Evolutionary conservation across 2,797 vertebrate genomes (phyloP).

Genomic region (Capromys pilorides): DNA sequence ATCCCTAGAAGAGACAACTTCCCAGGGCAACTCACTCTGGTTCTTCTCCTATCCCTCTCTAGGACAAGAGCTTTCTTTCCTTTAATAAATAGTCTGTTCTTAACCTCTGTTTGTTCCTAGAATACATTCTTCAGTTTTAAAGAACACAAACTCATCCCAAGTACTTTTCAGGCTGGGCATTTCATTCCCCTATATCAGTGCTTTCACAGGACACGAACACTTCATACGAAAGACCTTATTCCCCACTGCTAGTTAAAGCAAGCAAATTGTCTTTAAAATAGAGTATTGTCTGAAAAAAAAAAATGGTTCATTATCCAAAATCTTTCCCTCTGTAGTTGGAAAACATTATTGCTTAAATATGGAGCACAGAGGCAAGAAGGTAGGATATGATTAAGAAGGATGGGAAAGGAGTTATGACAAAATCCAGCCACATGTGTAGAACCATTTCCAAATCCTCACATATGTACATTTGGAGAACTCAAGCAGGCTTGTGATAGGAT

Average conservation of each 20-base stretch:
- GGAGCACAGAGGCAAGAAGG: not conserved
- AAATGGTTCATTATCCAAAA: not conserved
- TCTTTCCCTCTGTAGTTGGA: not conserved
- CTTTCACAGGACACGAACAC: accelerated
- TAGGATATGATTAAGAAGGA: not conserved
- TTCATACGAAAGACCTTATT: not conserved
- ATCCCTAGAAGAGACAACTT: too few relatives aligned
- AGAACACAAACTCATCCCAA: too few relatives aligned
- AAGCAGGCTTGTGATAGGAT: not conserved
- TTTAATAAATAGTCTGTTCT: too few relatives aligned
- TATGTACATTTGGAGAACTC: not conserved
- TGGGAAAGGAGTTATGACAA: not conserved
- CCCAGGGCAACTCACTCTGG: too few relatives aligned
- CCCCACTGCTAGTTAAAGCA: not conserved
- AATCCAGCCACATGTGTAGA: not conserved
- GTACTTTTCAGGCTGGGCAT: too few relatives aligned
- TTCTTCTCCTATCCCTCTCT: too few relatives aligned
- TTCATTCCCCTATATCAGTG: too few relatives aligned
- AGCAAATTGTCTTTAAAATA: not conserved
- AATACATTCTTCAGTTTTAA: too few relatives aligned
- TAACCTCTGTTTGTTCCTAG: too few relatives aligned
- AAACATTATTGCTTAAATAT: not conserved
- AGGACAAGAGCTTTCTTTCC: too few relatives aligned
- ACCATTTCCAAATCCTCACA: not conserved
- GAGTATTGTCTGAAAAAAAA: not conserved